A percentile compares a stretch with the other conserved stretches of the same genome.
These are phyloP conservation scores for Gadopsis bispinosus DNA, from an alignment of 2,797 vertebrate genomes.

Conservation along the genomic window DNA sequence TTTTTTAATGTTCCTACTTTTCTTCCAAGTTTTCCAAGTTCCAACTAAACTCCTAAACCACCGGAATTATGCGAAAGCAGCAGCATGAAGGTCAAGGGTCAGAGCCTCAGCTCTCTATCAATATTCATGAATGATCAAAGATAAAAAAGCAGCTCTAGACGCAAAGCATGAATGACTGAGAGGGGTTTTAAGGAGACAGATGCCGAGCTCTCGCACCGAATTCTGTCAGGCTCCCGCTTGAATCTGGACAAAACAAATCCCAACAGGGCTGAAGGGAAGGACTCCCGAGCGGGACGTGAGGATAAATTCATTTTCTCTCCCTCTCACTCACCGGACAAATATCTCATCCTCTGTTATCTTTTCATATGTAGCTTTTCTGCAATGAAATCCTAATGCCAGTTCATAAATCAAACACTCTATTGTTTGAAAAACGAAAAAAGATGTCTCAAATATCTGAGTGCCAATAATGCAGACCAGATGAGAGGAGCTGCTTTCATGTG, in stretches of 20 bases:
- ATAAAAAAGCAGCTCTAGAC: neutral
- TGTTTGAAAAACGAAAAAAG: constrained; percentile 90
- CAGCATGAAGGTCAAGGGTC: constrained; percentile 19
- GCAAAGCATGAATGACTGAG: neutral
- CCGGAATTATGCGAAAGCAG: constrained; percentile 24
- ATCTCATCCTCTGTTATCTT: constrained; percentile 80
- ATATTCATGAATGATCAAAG: constrained; percentile 27
- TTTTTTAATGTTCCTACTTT: neutral
- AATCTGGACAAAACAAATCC: constrained; percentile 26
- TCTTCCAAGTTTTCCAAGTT: neutral
- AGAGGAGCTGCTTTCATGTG: constrained; percentile 83
- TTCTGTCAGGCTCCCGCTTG: neutral
- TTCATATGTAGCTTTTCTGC: constrained; percentile 85
- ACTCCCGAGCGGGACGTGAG: constrained; percentile 50
- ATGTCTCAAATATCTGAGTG: constrained; percentile 87
- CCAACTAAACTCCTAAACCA: constrained; percentile 20
- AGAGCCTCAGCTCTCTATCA: constrained; percentile 21
- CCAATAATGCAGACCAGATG: constrained; percentile 89
- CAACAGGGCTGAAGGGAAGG: neutral
- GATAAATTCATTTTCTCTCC: constrained; percentile 67
- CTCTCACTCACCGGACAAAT: constrained; percentile 67
- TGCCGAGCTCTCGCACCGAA: neutral
- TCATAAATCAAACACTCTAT: constrained; percentile 90
- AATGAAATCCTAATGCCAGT: constrained; percentile 88
- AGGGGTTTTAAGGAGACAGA: constrained; percentile 33